Conservation (phyloP, 2,888 invertebrate genomes). For the Erynnis tages region DNA sequence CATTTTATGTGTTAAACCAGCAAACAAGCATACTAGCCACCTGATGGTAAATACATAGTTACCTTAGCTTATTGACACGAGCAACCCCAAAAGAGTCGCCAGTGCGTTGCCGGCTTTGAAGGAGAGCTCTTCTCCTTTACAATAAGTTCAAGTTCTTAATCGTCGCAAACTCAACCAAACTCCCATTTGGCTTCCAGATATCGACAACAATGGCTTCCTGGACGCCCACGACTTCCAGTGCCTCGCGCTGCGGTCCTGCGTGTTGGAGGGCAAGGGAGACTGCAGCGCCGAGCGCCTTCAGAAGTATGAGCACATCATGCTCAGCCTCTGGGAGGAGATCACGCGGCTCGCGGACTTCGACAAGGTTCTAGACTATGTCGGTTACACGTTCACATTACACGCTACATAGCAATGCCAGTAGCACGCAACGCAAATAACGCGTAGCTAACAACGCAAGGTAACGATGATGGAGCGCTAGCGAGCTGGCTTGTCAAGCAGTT, state of each 20-base stretch:
- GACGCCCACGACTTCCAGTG: conserved; percentile 92
- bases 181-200: conserved; percentile 78
- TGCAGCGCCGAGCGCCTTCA: conserved; percentile 86
- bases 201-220: conserved; percentile 91
- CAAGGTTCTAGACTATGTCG: conserved; percentile 86
- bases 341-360: conserved; percentile 93
- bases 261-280: conserved; percentile 91
- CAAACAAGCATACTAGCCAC: no score
- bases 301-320: conserved; percentile 91
- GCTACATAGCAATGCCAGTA: conserved; percentile 37
- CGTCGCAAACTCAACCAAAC: no score
- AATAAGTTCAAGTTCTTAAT: no score
- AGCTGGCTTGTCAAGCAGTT: no score
- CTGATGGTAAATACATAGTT: no score
- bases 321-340: conserved; percentile 92
- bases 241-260: conserved; percentile 89
- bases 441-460: conserved; percentile 9
- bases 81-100: no score
- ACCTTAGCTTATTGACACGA: no score
- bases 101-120: no score
- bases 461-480: no score
- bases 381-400: conserved; percentile 60
- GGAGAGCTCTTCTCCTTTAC: no score
- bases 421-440: conserved; percentile 44
- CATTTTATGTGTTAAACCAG: no score